Conservation (phyloP, 2,888 invertebrate genomes). For the Coelinius sp. region DNA sequence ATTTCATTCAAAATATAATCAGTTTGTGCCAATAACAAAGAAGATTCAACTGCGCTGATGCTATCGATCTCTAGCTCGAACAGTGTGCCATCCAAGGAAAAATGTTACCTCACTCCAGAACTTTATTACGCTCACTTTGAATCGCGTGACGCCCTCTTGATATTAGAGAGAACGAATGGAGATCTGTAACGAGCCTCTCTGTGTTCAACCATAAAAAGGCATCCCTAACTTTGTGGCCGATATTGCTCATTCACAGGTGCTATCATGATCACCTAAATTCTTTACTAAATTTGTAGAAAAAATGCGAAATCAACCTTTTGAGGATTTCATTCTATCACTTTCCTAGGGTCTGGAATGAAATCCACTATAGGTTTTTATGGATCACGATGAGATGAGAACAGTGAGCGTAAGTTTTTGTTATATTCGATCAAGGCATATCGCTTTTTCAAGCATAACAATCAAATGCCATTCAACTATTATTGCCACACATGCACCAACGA, state of each 20-base stretch:
- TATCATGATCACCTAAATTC: not conserved
- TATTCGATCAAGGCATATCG: constrained; percentile 43
- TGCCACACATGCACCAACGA: constrained; percentile 29
- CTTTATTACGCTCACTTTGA: constrained; percentile 2
- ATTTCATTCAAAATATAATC: too few species aligned
- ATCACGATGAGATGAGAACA: constrained; percentile 33
- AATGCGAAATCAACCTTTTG: too few species aligned
- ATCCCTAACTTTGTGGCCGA: not conserved
- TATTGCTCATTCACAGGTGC: not conserved
- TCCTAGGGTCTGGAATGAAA: too few species aligned
- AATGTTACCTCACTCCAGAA: not conserved
- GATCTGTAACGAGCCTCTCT: not conserved
- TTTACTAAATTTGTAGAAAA: too few species aligned
- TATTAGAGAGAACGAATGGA: not conserved
- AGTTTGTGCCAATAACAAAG: not conserved
- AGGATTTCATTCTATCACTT: too few species aligned
- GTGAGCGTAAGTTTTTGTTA: constrained; percentile 43
- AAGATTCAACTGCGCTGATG: not conserved
- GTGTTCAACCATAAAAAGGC: not conserved
- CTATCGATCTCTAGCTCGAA: not conserved
- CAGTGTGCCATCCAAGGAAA: not conserved
- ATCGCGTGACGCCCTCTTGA: not conserved
- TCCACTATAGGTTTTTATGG: too few species aligned
- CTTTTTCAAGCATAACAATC: constrained; percentile 37
- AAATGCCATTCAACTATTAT: constrained; percentile 46